Percentiles rank a stretch among this genome's conserved stretches.
phyloP scores from a whole-genome alignment of 2,888 invertebrate species.

The Amblyjoppa fuscipennis region DNA sequence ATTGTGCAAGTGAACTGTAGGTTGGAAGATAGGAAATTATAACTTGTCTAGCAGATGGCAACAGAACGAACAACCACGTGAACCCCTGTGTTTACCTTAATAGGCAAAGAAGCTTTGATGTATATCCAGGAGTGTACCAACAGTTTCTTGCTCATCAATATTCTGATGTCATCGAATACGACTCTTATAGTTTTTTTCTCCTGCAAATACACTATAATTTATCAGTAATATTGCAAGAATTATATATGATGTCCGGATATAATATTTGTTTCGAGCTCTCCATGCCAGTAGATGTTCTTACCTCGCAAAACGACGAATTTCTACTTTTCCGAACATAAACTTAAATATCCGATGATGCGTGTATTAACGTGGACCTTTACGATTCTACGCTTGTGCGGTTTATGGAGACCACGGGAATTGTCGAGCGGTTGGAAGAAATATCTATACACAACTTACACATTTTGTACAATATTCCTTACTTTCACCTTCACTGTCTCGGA shows the following conservation, averaged over 20 bases:
- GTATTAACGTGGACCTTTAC: conserved; percentile 45
- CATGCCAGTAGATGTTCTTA: neutral
- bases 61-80: neutral
- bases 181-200: neutral
- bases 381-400: conserved; percentile 52
- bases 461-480: conserved; percentile 27
- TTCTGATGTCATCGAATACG: neutral
- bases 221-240: neutral
- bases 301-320: neutral
- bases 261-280: neutral
- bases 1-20: neutral
- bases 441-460: conserved; percentile 49
- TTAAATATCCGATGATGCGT: conserved; percentile 20
- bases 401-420: conserved; percentile 51
- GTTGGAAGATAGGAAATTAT: neutral
- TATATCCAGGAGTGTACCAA: neutral
- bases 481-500: conserved; percentile 41
- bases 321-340: neutral
- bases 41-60: neutral
- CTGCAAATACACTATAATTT: neutral
- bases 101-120: neutral
- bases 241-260: neutral
- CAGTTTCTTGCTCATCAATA: neutral
- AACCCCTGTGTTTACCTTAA: conserved; percentile 4
- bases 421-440: conserved; percentile 55